These are phyloP conservation scores for Microctonus hyperodae DNA, from an alignment of 2,888 invertebrate species.

Conservation along the genomic window DNA sequence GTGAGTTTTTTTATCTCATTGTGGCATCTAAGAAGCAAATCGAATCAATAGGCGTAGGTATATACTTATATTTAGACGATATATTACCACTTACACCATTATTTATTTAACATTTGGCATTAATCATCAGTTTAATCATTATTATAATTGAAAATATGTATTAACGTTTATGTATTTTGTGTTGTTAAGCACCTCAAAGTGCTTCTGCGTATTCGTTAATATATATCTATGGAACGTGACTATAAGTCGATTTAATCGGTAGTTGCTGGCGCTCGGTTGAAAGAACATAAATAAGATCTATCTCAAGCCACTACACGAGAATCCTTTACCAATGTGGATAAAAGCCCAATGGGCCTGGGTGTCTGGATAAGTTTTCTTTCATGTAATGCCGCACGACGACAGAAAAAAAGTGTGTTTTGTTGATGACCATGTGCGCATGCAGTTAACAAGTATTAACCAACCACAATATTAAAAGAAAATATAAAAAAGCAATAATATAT, in stretches of 20 bases:
- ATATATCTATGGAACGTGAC: constrained; percentile 17
- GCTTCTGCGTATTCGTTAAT: constrained; percentile 32
- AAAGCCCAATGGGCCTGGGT: constrained; percentile 16
- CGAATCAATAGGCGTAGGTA: constrained; percentile 33
- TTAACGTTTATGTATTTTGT: background rate
- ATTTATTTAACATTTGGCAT: background rate
- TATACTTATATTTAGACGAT: background rate
- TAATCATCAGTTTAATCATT: background rate
- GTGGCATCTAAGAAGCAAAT: constrained; percentile 35
- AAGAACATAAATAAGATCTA: constrained; percentile 62
- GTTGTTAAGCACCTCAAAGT: constrained; percentile 18
- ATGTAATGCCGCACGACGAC: constrained; percentile 21
- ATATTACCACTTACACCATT: background rate
- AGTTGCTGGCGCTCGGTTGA: constrained; percentile 45
- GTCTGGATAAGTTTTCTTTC: constrained; percentile 27
- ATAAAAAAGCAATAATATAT: background rate
- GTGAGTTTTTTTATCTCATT: constrained; percentile 36
- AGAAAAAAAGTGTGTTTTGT: background rate
- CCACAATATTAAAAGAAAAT: background rate
- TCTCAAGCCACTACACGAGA: constrained; percentile 57
- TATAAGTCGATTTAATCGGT: constrained; percentile 58
- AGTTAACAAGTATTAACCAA: too few relatives aligned
- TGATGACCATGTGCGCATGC: background rate
- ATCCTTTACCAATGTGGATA: constrained; percentile 54
- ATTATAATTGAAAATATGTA: background rate